Evolutionary conservation across 2,888 invertebrate genomes (phyloP).

Genomic region (Xanthia icteritia): DNA sequence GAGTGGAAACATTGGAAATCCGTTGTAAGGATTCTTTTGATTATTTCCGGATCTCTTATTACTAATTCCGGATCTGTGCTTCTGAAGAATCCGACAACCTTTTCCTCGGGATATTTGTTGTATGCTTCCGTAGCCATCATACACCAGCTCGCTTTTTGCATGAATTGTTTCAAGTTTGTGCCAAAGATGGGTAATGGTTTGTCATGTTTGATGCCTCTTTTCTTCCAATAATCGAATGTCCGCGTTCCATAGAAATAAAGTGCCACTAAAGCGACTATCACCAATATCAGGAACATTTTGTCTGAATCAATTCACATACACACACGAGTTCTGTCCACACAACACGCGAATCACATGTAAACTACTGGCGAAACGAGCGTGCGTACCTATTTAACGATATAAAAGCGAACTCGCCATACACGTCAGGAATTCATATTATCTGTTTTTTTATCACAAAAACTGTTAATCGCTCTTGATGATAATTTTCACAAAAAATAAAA

Average conservation of each 20-base stretch:
- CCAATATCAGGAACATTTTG: slow-evolving; percentile 72
- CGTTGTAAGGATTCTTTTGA: slow-evolving; percentile 80
- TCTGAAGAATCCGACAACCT: slow-evolving; percentile 83
- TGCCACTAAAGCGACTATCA: slow-evolving; percentile 66
- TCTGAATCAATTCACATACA: slow-evolving; percentile 38
- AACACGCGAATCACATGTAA: slow-evolving; percentile 11
- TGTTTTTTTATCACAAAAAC: slow-evolving; percentile 35
- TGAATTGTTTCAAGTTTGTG: slow-evolving; percentile 78
- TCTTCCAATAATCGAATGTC: slow-evolving; percentile 82
- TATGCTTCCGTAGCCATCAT: slow-evolving; percentile 81
- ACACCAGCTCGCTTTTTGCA: slow-evolving; percentile 79
- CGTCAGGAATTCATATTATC: slow-evolving; percentile 28
- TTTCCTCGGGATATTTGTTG: slow-evolving; percentile 81
- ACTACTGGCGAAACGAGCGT: slow-evolving; percentile 42
- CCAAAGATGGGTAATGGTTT: slow-evolving; percentile 80
- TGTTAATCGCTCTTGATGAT: slow-evolving; percentile 23
- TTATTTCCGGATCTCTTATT: slow-evolving; percentile 83
- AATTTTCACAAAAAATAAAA: slow-evolving; percentile 10
- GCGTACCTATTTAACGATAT: slow-evolving; percentile 39
- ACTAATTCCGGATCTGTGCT: slow-evolving; percentile 80
- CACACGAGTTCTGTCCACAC: slow-evolving; percentile 27
- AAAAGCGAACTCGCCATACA: neutral
- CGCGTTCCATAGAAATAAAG: slow-evolving; percentile 79
- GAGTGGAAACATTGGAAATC: slow-evolving; percentile 82
- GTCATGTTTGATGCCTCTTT: slow-evolving; percentile 82